Percentiles rank a stretch among this genome's conserved stretches.
phyloP scores from a whole-genome alignment of 2,888 invertebrate genomes.

The Ochropleura plecta region DNA sequence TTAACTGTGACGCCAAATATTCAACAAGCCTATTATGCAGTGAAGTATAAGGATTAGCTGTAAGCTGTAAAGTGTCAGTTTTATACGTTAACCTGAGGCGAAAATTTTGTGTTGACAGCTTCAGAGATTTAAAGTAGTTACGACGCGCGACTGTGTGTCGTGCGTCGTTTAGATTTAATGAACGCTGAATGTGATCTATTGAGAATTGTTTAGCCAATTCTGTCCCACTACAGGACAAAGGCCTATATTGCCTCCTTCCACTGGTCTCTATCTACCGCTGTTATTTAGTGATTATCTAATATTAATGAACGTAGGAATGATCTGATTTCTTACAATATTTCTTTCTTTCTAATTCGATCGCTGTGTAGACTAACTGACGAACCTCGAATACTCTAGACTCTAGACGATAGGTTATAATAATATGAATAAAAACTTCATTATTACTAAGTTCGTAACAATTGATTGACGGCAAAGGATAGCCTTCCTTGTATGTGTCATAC shows the following conservation, averaged over 20 bases:
- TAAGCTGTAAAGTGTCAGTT: neutral
- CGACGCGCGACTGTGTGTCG: no score
- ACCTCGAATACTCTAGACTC: neutral
- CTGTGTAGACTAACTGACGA: slow-evolving; percentile 6
- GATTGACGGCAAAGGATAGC: neutral
- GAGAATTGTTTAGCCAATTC: no score
- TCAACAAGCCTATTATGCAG: neutral
- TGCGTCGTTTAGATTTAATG: neutral
- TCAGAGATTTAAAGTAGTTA: neutral
- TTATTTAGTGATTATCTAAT: neutral
- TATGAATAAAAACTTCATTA: neutral
- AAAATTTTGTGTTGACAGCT: neutral
- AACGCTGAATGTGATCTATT: neutral
- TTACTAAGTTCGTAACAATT: neutral
- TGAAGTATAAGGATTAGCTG: neutral
- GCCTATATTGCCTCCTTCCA: no score
- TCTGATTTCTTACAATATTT: slow-evolving; percentile 21
- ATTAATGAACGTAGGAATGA: slow-evolving; percentile 18
- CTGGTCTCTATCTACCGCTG: no score
- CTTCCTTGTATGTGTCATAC: neutral
- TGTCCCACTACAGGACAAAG: no score
- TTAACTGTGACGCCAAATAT: no score
- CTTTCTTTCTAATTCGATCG: neutral
- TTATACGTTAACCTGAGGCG: neutral
- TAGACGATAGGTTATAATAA: neutral